phyloP scores from a whole-genome alignment of 2,888 invertebrate genomes.

The Caenorhabditis sp. region DNA sequence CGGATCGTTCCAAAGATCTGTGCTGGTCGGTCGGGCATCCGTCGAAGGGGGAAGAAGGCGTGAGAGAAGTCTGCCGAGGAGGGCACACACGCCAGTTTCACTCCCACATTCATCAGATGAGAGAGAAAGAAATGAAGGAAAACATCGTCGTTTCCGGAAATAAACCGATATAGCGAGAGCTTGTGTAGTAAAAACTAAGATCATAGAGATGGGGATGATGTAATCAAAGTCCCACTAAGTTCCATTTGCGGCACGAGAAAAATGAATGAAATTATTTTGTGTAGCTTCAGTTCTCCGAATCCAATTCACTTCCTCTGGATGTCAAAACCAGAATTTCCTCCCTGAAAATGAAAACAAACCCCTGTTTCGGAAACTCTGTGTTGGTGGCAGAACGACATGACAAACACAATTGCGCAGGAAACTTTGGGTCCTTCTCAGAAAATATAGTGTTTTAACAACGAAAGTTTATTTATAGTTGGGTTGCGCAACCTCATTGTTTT shows the following conservation, averaged over 20 bases:
- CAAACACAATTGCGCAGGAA: constrained; percentile 36
- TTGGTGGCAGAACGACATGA: constrained; percentile 20
- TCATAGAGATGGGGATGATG: not conserved
- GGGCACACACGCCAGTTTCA: constrained; percentile 20
- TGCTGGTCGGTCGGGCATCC: not conserved
- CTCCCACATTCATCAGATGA: constrained; percentile 42
- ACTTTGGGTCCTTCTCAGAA: constrained; percentile 4
- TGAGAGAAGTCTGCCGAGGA: constrained; percentile 1
- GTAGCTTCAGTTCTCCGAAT: too few species aligned
- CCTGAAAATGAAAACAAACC: constrained; percentile 9
- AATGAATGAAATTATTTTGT: too few species aligned
- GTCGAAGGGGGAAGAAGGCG: not conserved
- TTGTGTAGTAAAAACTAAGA: constrained; percentile 16
- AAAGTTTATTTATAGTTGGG: constrained; percentile 53
- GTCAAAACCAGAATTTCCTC: constrained; percentile 4
- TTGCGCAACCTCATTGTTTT: constrained; percentile 53
- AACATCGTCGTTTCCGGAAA: constrained; percentile 22
- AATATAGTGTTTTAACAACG: constrained; percentile 11
- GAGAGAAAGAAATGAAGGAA: not conserved
- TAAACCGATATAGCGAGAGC: not conserved
- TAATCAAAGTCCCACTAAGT: too few species aligned
- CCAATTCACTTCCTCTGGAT: not conserved
- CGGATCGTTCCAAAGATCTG: constrained; percentile 50
- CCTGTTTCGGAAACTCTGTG: too few species aligned
- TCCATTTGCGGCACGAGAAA: too few species aligned